Evolutionary conservation across 2,113 vertebrate species (phyloP).

Genomic region (Emydura subglobosa): DNA sequence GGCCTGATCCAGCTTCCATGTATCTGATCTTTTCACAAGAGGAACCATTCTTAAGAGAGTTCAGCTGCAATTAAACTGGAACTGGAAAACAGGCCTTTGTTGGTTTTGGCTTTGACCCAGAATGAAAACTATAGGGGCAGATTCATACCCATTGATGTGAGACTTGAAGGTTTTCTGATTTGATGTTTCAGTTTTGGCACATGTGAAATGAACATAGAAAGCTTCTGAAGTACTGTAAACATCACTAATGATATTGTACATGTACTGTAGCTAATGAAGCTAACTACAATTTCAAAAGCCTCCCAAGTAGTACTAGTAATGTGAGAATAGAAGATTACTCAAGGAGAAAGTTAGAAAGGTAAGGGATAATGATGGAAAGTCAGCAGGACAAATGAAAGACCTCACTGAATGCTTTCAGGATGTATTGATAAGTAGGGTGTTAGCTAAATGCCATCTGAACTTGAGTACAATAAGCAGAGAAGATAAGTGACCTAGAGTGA

Average conservation of each 20-base stretch:
- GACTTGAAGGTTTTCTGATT: background rate
- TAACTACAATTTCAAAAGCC: background rate
- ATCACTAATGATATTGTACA: background rate
- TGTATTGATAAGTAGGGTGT: constrained; percentile 19
- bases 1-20: constrained; percentile 18
- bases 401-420: background rate
- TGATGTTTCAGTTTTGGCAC: background rate
- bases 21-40: background rate
- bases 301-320: background rate
- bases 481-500: constrained; percentile 47
- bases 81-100: constrained; percentile 26
- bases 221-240: background rate
- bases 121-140: constrained; percentile 12
- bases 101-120: constrained; percentile 44
- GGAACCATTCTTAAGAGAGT: constrained; percentile 44
- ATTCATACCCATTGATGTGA: constrained; percentile 29
- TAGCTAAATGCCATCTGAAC: constrained; percentile 47
- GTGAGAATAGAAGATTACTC: background rate
- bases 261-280: background rate
- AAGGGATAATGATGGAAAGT: background rate
- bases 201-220: constrained; percentile 14
- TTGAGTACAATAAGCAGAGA: constrained; percentile 35
- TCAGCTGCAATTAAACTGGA: constrained; percentile 36
- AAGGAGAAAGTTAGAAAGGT: constrained; percentile 22
- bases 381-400: background rate